These are phyloP conservation scores for Thaleichthys pacificus DNA, from an alignment of 2,797 vertebrate species.

Conservation along the genomic window DNA sequence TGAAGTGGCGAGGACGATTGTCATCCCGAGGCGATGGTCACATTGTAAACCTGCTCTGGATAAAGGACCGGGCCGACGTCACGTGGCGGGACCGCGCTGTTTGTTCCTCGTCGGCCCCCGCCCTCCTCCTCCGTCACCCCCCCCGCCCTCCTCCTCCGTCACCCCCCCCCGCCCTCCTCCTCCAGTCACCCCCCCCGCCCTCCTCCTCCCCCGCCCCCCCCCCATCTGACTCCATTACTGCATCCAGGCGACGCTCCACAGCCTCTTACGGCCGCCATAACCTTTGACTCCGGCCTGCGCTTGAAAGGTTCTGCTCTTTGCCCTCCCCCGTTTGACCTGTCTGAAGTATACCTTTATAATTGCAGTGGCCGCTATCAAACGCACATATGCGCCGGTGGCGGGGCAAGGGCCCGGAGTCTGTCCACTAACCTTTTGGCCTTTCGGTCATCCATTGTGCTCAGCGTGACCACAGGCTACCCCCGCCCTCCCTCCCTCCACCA, in stretches of 20 bases:
- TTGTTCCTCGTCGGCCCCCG: conserved; percentile 39
- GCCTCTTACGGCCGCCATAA: conserved; percentile 66
- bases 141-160: conserved; percentile 27
- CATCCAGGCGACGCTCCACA: conserved; percentile 46
- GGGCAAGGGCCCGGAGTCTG: conserved; percentile 63
- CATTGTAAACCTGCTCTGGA: conserved; percentile 14
- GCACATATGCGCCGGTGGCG: conserved; percentile 70
- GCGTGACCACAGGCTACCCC: conserved; percentile 52
- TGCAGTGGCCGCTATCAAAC: conserved; percentile 74
- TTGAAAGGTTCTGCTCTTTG: conserved; percentile 79
- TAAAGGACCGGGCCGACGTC: conserved; percentile 29
- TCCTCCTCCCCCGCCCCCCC: conserved; percentile 29
- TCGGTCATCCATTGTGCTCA: conserved; percentile 68
- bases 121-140: conserved; percentile 35
- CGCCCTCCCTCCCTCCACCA: conserved; percentile 47
- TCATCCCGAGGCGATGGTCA: conserved; percentile 18
- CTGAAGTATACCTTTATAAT: conserved; percentile 83
- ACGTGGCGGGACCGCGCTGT: background rate
- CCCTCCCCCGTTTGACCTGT: conserved; percentile 77
- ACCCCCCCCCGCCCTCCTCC: conserved; percentile 38
- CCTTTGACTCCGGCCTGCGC: conserved; percentile 76
- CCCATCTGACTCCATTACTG: conserved; percentile 54
- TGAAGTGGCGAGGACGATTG: conserved; percentile 27
- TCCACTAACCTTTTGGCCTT: conserved; percentile 77
- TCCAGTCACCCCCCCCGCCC: background rate